Evolutionary conservation across 1,140 invertebrate genomes (phyloP).

Genomic region (Scaptomyza montana): DNA sequence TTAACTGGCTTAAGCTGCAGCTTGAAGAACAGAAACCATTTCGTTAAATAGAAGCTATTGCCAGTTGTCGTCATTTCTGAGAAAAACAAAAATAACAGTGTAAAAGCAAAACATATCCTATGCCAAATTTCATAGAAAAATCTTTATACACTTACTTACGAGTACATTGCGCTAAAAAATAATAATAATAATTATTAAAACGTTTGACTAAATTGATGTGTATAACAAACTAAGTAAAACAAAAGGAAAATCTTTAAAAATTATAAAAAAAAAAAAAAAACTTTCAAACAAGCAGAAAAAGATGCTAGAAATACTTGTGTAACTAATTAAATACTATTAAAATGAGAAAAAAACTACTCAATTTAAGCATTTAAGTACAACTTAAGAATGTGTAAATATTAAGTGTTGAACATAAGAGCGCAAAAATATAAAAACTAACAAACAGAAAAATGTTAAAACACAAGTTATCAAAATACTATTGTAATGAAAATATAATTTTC

Average conservation of each 20-base stretch:
- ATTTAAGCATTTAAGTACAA: slow-evolving; percentile 67
- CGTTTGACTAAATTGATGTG: slow-evolving; percentile 64
- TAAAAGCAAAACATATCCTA: slow-evolving; percentile 75
- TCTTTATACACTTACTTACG: slow-evolving; percentile 40
- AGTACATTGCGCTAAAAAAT: slow-evolving; percentile 38
- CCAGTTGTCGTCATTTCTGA: slow-evolving; percentile 22
- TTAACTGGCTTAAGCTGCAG: slow-evolving; percentile 52
- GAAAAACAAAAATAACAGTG: slow-evolving; percentile 16
- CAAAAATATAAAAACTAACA: not conserved
- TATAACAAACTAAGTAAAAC: slow-evolving; percentile 23
- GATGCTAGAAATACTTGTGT: slow-evolving; percentile 24
- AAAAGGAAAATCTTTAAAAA: slow-evolving; percentile 33
- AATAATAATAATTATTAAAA: slow-evolving; percentile 16
- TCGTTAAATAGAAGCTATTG: slow-evolving; percentile 13
- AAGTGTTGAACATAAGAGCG: slow-evolving; percentile 44
- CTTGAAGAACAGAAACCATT: slow-evolving; percentile 6
- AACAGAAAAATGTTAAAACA: slow-evolving; percentile 41
- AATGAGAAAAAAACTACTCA: slow-evolving; percentile 59
- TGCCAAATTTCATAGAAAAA: slow-evolving; percentile 78
- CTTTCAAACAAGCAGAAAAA: slow-evolving; percentile 10
- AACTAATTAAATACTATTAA: slow-evolving; percentile 30
- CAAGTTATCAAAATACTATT: slow-evolving; percentile 30
- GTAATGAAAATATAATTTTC: slow-evolving; percentile 58
- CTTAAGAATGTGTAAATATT: slow-evolving; percentile 67
- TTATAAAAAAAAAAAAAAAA: slow-evolving; percentile 38